A percentile compares a stretch with the other conserved stretches of the same genome.
These are phyloP conservation scores for Caranx ignobilis DNA, from an alignment of 2,113 vertebrate genomes.

Conservation along the genomic window DNA sequence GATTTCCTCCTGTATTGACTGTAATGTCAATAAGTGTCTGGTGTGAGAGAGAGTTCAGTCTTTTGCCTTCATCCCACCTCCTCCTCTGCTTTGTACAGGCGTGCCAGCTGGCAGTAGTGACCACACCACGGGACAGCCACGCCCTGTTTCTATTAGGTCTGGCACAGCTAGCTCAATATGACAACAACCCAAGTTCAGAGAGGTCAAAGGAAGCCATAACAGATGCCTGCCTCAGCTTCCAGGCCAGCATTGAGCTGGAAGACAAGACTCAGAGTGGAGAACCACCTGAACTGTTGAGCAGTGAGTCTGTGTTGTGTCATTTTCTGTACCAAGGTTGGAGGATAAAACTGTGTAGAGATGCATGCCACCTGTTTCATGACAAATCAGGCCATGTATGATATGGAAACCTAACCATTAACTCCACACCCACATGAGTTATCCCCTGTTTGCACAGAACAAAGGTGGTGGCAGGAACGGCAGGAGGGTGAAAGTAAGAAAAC, in stretches of 20 bases:
- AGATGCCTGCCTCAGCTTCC: constrained; percentile 77
- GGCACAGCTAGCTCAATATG: constrained; percentile 76
- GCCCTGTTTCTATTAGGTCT: constrained; percentile 75
- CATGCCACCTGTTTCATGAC: background rate
- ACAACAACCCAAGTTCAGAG: constrained; percentile 63
- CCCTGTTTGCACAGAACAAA: constrained; percentile 66
- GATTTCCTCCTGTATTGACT: background rate
- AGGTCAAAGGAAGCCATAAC: constrained; percentile 41
- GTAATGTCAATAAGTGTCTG: background rate
- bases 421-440: background rate
- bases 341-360: background rate
- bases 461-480: constrained; percentile 76
- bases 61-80: background rate
- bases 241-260: constrained; percentile 79
- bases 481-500: constrained; percentile 45
- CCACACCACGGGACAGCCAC: constrained; percentile 64
- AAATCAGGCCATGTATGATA: background rate
- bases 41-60: background rate
- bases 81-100: constrained; percentile 54
- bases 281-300: constrained; percentile 67
- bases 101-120: constrained; percentile 74
- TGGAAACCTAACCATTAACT: background rate
- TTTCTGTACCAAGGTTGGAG: no score
- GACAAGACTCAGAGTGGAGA: constrained; percentile 58
- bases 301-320: constrained; percentile 52